Conservation (phyloP, 2,888 invertebrate species). For the Rotaria sp. region DNA sequence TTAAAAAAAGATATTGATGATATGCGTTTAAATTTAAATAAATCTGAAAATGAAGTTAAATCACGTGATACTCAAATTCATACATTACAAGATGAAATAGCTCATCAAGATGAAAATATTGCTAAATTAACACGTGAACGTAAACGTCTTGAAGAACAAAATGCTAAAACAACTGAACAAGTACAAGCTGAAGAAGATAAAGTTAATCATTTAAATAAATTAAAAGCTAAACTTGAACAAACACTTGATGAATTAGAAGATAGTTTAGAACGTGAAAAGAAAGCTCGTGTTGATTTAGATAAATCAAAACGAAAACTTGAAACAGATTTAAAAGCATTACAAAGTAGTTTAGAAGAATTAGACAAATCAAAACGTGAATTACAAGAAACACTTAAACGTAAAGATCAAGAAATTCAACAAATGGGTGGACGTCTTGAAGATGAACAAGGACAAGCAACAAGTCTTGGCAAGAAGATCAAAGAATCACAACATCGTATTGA, state of each 20-base stretch:
- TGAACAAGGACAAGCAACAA: conserved; percentile 92
- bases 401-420: conserved; percentile 94
- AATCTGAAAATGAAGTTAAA: conserved; percentile 42
- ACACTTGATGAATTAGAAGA: conserved; percentile 91
- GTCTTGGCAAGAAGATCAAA: conserved; percentile 77
- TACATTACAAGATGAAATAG: conserved; percentile 58
- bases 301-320: conserved; percentile 96
- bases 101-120: conserved; percentile 71
- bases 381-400: conserved; percentile 60
- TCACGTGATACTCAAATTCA: conserved; percentile 43
- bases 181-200: conserved; percentile 43
- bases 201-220: conserved; percentile 89
- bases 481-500: conserved; percentile 71
- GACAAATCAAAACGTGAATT: conserved; percentile 51
- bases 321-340: conserved; percentile 80
- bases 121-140: conserved; percentile 43
- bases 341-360: conserved; percentile 55
- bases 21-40: conserved; percentile 72
- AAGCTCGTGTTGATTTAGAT: conserved; percentile 89
- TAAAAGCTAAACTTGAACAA: conserved; percentile 94
- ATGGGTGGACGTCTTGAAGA: conserved; percentile 90
- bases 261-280: conserved; percentile 97
- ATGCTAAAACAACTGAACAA: conserved; percentile 42
- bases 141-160: conserved; percentile 42
- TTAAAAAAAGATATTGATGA: conserved; percentile 96